Percentiles rank a stretch among this genome's conserved stretches.
Conservation (phyloP, 2,113 vertebrate species). For the Malurus alboscapulatus region DNA sequence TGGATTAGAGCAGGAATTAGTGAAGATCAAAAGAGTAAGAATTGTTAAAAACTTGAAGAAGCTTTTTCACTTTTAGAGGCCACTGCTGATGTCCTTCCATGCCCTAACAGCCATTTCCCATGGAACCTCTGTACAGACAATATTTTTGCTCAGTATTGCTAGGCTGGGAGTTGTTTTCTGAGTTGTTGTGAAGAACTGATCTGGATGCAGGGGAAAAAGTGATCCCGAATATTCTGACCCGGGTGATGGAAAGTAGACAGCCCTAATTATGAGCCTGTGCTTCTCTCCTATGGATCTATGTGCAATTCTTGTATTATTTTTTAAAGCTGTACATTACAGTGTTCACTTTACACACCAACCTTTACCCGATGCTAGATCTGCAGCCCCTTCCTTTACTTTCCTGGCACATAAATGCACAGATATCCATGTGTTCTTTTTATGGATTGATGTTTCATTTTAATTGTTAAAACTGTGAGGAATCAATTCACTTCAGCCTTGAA, state of each 20-base stretch:
- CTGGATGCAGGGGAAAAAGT: not conserved
- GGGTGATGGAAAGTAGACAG: constrained; percentile 28
- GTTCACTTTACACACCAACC: constrained; percentile 75
- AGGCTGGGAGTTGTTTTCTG: not conserved
- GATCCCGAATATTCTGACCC: not conserved
- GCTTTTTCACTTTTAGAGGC: not conserved
- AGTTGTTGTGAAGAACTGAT: not conserved
- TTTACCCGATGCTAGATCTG: constrained; percentile 66
- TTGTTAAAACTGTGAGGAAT: constrained; percentile 77
- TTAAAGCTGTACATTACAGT: constrained; percentile 77
- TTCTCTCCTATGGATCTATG: constrained; percentile 76
- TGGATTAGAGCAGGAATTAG: not conserved
- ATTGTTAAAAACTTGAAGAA: not conserved
- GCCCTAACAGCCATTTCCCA: not conserved
- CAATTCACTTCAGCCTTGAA: constrained; percentile 74
- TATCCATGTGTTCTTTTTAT: constrained; percentile 51
- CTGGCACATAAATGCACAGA: constrained; percentile 71
- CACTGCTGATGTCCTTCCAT: not conserved
- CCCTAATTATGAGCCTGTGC: constrained; percentile 42
- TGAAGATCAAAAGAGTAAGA: not conserved
- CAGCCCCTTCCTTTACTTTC: constrained; percentile 44
- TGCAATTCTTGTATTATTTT: constrained; percentile 85
- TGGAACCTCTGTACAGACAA: not conserved
- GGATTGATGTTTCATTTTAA: constrained; percentile 41
- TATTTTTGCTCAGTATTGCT: constrained; percentile 34